These are phyloP conservation scores for Bovichtus variegatus DNA, from an alignment of 2,797 vertebrate species.

Conservation along the genomic window DNA sequence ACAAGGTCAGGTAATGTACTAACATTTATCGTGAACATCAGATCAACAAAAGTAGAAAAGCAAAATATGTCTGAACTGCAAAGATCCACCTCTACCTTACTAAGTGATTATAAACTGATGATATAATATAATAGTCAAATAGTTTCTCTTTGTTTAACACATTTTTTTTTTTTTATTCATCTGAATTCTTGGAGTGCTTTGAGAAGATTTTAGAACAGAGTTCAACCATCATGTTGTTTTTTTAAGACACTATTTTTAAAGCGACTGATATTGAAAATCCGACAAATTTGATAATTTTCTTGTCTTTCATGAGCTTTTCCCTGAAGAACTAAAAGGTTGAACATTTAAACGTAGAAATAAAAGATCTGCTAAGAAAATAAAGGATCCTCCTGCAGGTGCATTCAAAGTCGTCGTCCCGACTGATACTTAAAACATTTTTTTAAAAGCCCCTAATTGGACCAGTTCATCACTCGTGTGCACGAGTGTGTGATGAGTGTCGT, in stretches of 20 bases:
- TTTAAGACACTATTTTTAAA: not conserved
- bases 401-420: not conserved
- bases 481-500: slow-evolving; percentile 9
- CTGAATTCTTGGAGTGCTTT: slow-evolving; percentile 10
- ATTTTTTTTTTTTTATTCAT: not conserved
- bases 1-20: too few species aligned
- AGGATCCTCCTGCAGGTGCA: not conserved
- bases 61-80: too few species aligned
- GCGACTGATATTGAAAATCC: not conserved
- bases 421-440: too few species aligned
- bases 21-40: too few species aligned
- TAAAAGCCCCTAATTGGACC: too few species aligned
- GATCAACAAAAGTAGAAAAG: too few species aligned
- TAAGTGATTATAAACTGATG: not conserved
- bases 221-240: not conserved
- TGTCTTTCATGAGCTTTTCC: not conserved
- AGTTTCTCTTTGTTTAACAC: slow-evolving; percentile 29
- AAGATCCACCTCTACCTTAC: too few species aligned
- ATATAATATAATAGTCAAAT: slow-evolving; percentile 3
- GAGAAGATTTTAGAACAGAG: not conserved
- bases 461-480: not conserved
- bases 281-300: not conserved
- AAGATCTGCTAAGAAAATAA: not conserved
- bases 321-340: too few species aligned
- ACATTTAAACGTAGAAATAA: not conserved